Evolutionary conservation across 2,797 vertebrate genomes (phyloP).

Genomic region (Clangula hyemalis): DNA sequence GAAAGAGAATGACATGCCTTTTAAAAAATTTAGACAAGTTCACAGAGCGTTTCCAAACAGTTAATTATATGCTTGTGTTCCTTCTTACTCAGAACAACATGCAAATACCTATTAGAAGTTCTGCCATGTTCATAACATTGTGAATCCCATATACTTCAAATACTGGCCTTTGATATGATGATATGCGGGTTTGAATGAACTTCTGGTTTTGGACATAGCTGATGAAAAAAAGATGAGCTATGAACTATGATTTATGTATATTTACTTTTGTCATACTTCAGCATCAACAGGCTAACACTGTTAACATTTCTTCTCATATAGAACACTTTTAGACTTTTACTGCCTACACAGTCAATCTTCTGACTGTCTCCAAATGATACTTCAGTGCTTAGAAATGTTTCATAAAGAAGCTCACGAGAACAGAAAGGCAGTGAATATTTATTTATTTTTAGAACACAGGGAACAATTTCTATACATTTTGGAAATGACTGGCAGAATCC

Average conservation of each 20-base stretch:
- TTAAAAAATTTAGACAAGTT: not conserved
- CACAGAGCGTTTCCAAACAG: not conserved
- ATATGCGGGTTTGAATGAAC: not conserved
- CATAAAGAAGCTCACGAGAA: not conserved
- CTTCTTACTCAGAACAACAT: not conserved
- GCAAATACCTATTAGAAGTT: not conserved
- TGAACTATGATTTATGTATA: not conserved
- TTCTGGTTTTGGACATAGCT: not conserved
- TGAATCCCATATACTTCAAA: not conserved
- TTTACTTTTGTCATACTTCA: not conserved
- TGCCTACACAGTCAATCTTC: not conserved
- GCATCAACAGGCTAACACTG: not conserved
- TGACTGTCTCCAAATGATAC: not conserved
- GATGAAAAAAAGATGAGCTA: not conserved
- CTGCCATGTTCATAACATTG: not conserved
- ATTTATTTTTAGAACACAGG: not conserved
- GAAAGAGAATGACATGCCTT: not conserved
- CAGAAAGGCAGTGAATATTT: not conserved
- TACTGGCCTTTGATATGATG: not conserved
- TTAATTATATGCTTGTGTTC: not conserved
- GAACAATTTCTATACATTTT: not conserved
- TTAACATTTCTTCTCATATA: not conserved
- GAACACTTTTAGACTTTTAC: not conserved
- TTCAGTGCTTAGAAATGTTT: not conserved
- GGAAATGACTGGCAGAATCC: slow-evolving; percentile 6